Evolutionary conservation across 1,140 invertebrate species (phyloP).

Genomic region (Drosophila rhopaloa): DNA sequence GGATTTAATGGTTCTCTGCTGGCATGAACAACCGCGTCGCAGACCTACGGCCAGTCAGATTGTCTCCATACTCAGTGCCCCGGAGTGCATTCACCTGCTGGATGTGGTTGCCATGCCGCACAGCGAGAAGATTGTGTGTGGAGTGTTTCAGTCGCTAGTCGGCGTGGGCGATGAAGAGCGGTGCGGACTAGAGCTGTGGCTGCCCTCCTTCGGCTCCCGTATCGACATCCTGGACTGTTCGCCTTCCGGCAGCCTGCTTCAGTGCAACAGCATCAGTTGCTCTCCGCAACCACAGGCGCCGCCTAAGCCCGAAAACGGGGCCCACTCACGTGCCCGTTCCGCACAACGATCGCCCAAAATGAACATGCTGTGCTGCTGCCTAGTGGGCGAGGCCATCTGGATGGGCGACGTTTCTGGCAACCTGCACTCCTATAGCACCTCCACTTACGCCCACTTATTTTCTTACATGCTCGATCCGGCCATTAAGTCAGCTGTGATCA

Average conservation of each 20-base stretch:
- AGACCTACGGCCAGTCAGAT: slow-evolving; percentile 97
- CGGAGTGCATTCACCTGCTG: slow-evolving; percentile 95
- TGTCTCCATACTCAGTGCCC: slow-evolving; percentile 94
- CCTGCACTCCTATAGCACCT: slow-evolving; percentile 90
- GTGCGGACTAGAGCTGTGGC: slow-evolving; percentile 88
- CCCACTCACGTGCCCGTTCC: slow-evolving; percentile 55
- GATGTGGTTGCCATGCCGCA: slow-evolving; percentile 91
- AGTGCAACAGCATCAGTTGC: slow-evolving; percentile 75
- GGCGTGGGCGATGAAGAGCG: slow-evolving; percentile 59
- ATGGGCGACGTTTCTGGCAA: slow-evolving; percentile 93
- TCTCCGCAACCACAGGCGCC: slow-evolving; percentile 60
- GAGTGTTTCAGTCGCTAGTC: slow-evolving; percentile 54
- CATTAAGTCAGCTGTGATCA: slow-evolving; percentile 87
- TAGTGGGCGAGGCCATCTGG: slow-evolving; percentile 90
- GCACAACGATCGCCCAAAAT: slow-evolving; percentile 66
- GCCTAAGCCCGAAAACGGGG: slow-evolving; percentile 54
- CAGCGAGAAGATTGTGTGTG: slow-evolving; percentile 86
- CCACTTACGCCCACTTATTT: slow-evolving; percentile 86
- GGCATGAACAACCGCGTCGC: slow-evolving; percentile 93
- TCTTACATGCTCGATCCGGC: slow-evolving; percentile 86
- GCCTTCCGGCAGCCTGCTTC: slow-evolving; percentile 85
- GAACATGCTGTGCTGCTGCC: slow-evolving; percentile 85
- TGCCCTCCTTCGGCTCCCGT: slow-evolving; percentile 89
- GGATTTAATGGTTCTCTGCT: slow-evolving; percentile 98
- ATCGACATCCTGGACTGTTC: slow-evolving; percentile 88